These are phyloP conservation scores for Carposina sasakii DNA, from an alignment of 1,140 invertebrate species.

Conservation along the genomic window DNA sequence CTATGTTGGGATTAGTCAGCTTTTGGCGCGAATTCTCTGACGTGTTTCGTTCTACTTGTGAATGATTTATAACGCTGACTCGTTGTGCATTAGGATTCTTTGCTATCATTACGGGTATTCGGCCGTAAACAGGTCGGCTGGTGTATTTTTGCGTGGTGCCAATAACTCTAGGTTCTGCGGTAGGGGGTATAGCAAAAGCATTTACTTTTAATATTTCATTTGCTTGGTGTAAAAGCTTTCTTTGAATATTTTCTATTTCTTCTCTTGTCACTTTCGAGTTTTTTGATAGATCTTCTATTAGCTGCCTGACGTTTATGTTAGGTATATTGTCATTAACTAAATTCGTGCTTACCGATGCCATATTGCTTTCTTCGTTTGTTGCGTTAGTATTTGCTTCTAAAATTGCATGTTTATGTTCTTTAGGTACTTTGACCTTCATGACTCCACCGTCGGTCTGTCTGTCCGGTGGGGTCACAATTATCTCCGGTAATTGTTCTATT, in stretches of 20 bases:
- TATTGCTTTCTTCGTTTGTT: slow-evolving; percentile 16
- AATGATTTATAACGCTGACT: slow-evolving; percentile 1
- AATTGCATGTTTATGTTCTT: slow-evolving; percentile 13
- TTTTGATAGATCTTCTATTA: slow-evolving; percentile 57
- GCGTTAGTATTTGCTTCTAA: background rate
- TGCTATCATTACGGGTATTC: slow-evolving; percentile 31
- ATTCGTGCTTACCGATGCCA: slow-evolving; percentile 21
- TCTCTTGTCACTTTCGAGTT: slow-evolving; percentile 56
- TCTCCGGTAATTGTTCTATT: slow-evolving; percentile 37
- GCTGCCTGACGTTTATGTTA: slow-evolving; percentile 58
- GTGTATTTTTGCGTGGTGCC: slow-evolving; percentile 43
- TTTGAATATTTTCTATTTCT: slow-evolving; percentile 62
- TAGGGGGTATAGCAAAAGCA: slow-evolving; percentile 42
- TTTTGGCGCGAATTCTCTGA: slow-evolving; percentile 25
- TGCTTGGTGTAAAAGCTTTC: slow-evolving; percentile 55
- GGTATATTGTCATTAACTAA: slow-evolving; percentile 50
- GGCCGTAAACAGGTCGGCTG: slow-evolving; percentile 41
- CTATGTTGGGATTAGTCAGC: slow-evolving; percentile 16
- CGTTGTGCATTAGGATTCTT: slow-evolving; percentile 23
- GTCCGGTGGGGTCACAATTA: slow-evolving; percentile 53
- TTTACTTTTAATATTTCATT: slow-evolving; percentile 64
- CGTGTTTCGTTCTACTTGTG: slow-evolving; percentile 10
- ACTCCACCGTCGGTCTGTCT: too few species aligned
- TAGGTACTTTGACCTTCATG: slow-evolving; percentile 46
- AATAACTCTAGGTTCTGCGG: slow-evolving; percentile 40